Base-by-base conservation (phyloP, 2,797 vertebrate species). In the Acrossocheilus wenchowensis region DNA sequence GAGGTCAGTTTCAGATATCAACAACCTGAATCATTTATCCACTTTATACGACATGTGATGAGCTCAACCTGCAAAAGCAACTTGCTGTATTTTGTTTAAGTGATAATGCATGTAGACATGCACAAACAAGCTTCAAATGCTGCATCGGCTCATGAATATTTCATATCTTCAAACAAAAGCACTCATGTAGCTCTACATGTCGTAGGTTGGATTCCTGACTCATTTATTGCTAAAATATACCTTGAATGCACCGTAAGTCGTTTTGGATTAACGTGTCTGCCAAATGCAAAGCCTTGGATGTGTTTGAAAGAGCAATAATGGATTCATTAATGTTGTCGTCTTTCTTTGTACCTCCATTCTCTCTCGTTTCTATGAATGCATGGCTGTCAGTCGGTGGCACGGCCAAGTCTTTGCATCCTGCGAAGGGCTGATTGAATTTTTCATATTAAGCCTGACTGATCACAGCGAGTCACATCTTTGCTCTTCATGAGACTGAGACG, bases 21-120 rank as follows among this genome's bases (percentile, higher is more conserved):
- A 91, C 88, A 90, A 91, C 88, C 88, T 79, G 91, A 92, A 94
- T 93, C 92, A 94, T 94, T 94, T 92, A 94, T 93, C 90, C 88
- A 84, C 87, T 91, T 94, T 92, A 93, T 92, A 91, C 90, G 90
- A 92, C 71, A 89, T 91, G 69, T 82, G 64, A 88, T 73, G 83
- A 88, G 79, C 89, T 86, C 89, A 88, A 90, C 71, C 82, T 86
- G 71, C 75, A 91, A 92, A 89, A 90, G 86, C 85, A 88, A 91
- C 86, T 12, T 84, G 88, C 83, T 83, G 52, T 79, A 73, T 89
- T 68, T 84, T 26, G 74, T 23, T 81, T 90, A 89, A 89, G 82
- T 87, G 26, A 45, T 66, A 77, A 85, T 2, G 81, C 48, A 36
- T 64, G 78, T 79, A 81, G 68, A 69, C 45, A 36, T 82, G 11